A percentile compares a stretch with the other conserved stretches of the same genome.
Evolutionary conservation across 1,140 invertebrate species (phyloP).

Genomic region (Hypsibius dujardini): DNA sequence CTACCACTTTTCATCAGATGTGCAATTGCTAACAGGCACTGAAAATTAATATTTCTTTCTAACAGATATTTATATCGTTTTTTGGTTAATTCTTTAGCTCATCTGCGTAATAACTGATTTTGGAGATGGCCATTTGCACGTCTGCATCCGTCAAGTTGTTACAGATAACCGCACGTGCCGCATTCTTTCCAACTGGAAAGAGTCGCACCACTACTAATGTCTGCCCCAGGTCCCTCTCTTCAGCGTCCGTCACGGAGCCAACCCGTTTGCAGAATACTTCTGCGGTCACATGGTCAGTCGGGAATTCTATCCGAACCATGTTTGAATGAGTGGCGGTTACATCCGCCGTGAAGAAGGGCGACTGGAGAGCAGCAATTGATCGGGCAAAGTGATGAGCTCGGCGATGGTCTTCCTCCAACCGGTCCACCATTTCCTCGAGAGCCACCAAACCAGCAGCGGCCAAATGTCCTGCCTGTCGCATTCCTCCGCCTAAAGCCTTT

Average conservation of each 20-base stretch:
- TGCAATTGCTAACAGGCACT: too few species aligned
- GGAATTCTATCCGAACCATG: constrained; percentile 51
- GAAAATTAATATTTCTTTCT: too few species aligned
- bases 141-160: constrained; percentile 47
- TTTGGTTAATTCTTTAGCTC: too few species aligned
- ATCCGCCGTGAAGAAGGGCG: constrained; percentile 42
- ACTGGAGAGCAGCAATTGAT: constrained; percentile 39
- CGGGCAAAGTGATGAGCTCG: constrained; percentile 47
- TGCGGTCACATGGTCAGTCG: constrained; percentile 35
- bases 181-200: constrained; percentile 37
- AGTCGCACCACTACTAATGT: constrained; percentile 41
- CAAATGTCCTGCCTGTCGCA: constrained; percentile 70
- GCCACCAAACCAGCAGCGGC: constrained; percentile 69
- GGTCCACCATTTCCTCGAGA: constrained; percentile 51
- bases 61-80: too few species aligned
- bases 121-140: constrained; percentile 34
- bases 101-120: constrained; percentile 30
- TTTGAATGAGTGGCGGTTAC: constrained; percentile 51
- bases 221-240: constrained; percentile 34
- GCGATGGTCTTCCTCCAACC: constrained; percentile 53
- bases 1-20: too few species aligned
- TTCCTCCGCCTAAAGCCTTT: constrained; percentile 74
- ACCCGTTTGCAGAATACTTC: constrained; percentile 42
- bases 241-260: constrained; percentile 38
- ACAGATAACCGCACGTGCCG: constrained; percentile 47